Conservation (phyloP, 2,888 invertebrate species). For the Meta bourneti region DNA sequence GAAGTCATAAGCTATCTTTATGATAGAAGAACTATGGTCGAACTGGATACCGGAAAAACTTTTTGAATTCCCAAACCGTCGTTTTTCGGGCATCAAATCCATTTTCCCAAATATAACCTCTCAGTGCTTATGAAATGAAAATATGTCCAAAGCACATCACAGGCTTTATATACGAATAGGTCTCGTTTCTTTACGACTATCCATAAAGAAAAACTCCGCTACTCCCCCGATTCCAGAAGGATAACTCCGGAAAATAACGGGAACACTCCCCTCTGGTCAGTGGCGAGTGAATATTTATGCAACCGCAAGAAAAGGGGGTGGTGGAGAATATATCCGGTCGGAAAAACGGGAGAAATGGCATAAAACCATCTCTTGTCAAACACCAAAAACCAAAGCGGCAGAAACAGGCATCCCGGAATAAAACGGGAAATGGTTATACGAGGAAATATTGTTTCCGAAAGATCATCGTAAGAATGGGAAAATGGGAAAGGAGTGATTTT, state of each 20-base stretch:
- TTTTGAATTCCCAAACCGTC: background rate
- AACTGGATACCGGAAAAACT: background rate
- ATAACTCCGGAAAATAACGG: background rate
- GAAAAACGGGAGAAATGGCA: background rate
- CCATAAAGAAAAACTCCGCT: background rate
- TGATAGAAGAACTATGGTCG: background rate
- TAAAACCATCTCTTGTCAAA: background rate
- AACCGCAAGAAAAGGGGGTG: slow-evolving; percentile 10
- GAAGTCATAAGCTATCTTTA: background rate
- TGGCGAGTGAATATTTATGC: slow-evolving; percentile 37
- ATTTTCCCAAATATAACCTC: background rate
- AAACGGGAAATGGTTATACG: background rate
- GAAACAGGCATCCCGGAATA: background rate
- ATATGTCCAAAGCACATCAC: background rate
- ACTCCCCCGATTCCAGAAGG: background rate
- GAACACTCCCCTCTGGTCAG: background rate
- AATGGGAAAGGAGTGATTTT: background rate
- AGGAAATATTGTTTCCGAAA: background rate
- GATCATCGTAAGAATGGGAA: background rate
- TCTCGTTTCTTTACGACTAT: background rate
- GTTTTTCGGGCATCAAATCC: background rate
- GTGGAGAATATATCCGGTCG: background rate
- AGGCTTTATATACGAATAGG: background rate
- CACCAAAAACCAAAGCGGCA: background rate
- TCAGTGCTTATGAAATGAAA: background rate